phyloP scores from a whole-genome alignment of 2,888 invertebrate genomes.

The Acleris literana region DNA sequence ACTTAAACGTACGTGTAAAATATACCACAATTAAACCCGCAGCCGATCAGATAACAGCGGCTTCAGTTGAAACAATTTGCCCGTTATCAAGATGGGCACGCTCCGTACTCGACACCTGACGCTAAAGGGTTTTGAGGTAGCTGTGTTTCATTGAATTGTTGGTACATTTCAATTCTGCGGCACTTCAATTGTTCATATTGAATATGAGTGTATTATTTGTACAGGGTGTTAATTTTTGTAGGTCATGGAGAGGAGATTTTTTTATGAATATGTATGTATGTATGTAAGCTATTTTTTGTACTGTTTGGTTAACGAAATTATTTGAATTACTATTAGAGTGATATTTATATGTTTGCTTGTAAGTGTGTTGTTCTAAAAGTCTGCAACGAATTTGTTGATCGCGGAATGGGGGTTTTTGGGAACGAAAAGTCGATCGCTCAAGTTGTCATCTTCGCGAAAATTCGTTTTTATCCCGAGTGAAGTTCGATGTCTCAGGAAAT shows the following conservation, averaged over 20 bases:
- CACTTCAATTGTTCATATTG: not conserved
- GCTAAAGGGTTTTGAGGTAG: slow-evolving; percentile 23
- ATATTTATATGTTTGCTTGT: no score
- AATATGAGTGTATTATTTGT: slow-evolving; percentile 2
- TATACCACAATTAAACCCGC: slow-evolving; percentile 34
- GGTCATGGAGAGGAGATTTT: not conserved
- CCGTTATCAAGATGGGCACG: slow-evolving; percentile 69
- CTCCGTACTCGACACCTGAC: slow-evolving; percentile 43
- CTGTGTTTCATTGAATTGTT: slow-evolving; percentile 29
- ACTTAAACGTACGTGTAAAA: slow-evolving; percentile 33
- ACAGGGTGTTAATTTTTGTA: not conserved
- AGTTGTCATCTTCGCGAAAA: no score
- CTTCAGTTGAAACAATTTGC: slow-evolving; percentile 77
- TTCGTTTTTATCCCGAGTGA: no score
- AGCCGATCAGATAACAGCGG: slow-evolving; percentile 72
- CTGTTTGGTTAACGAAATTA: no score
- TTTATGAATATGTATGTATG: no score
- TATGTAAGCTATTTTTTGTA: no score
- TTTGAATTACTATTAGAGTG: no score
- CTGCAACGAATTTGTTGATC: no score
- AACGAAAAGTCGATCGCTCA: no score
- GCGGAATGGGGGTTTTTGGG: no score
- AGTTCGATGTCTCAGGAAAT: no score
- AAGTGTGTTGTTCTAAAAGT: no score
- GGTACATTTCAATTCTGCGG: not conserved